A percentile compares a stretch with the other conserved stretches of the same genome.
Evolutionary conservation across 2,888 invertebrate species (phyloP).

Genomic region (Heteromyza rotundicornis): DNA sequence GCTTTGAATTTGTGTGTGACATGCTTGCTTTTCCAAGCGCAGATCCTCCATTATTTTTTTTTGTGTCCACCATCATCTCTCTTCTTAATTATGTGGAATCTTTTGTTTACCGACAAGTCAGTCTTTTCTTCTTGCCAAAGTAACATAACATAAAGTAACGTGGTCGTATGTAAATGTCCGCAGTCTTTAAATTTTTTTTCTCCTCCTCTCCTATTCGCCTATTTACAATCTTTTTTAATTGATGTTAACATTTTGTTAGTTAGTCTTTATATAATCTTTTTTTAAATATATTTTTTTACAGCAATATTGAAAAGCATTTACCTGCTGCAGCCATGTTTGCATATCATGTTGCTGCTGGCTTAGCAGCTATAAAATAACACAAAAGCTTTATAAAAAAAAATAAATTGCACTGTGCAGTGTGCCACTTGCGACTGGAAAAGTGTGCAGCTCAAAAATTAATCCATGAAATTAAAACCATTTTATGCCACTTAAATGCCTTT

Average conservation of each 20-base stretch:
- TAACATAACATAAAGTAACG: too few species aligned
- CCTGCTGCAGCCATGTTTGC: neutral
- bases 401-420: constrained; percentile 10
- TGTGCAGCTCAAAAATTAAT: constrained; percentile 15
- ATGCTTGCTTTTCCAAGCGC: neutral
- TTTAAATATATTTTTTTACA: neutral
- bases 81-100: neutral
- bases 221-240: constrained; percentile 1
- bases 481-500: constrained; percentile 21
- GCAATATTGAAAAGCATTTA: neutral
- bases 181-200: too few species aligned
- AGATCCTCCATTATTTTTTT: too few species aligned
- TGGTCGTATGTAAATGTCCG: neutral
- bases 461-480: constrained; percentile 23
- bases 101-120: neutral
- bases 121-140: too few species aligned
- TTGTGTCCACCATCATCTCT: too few species aligned
- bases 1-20: neutral
- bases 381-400: neutral
- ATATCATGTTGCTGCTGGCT: neutral
- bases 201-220: too few species aligned
- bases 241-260: constrained; percentile 4
- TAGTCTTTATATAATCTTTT: neutral
- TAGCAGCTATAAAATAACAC: neutral
- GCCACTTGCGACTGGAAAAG: neutral